A percentile compares a stretch with the other conserved stretches of the same genome.
Conservation (phyloP, 2,888 invertebrate genomes). For the Athalia circularis region DNA sequence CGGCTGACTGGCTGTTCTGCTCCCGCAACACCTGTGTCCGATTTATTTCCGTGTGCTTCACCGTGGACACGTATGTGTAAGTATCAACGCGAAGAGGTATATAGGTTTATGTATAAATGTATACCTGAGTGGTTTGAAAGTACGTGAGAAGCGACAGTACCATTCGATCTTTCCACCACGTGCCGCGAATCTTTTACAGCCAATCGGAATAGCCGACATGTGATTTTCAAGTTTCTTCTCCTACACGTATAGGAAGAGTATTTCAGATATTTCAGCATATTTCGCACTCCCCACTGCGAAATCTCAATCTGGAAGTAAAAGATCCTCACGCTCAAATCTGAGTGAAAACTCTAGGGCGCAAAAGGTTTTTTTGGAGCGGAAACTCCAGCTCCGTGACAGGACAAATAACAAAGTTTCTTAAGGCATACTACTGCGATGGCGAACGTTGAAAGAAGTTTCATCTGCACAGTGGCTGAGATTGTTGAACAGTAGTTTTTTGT, state of each 20-base stretch:
- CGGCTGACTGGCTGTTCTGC: conserved; percentile 37
- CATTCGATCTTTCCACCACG: conserved; percentile 33
- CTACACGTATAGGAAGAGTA: background rate
- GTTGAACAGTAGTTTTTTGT: no score
- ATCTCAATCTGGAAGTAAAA: background rate
- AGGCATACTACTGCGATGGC: background rate
- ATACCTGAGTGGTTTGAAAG: conserved; percentile 10
- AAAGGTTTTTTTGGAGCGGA: background rate
- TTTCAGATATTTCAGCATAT: conserved; percentile 28
- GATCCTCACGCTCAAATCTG: conserved; percentile 22
- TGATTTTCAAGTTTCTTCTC: conserved; percentile 17
- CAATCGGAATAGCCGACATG: background rate
- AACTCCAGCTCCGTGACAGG: conserved; percentile 3
- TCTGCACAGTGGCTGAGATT: background rate
- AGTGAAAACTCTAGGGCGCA: conserved; percentile 24
- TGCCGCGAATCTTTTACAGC: conserved; percentile 12
- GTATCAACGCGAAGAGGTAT: background rate
- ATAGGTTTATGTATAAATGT: background rate
- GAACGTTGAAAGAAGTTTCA: conserved; percentile 21
- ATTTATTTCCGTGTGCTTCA: conserved; percentile 21
- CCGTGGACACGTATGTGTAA: background rate
- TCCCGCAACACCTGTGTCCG: conserved; percentile 20
- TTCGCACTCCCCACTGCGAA: conserved; percentile 13
- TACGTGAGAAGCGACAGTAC: conserved; percentile 33
- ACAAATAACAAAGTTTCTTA: conserved; percentile 27